phyloP scores from a whole-genome alignment of 2,113 vertebrate genomes.

The Tenrec ecaudatus region DNA sequence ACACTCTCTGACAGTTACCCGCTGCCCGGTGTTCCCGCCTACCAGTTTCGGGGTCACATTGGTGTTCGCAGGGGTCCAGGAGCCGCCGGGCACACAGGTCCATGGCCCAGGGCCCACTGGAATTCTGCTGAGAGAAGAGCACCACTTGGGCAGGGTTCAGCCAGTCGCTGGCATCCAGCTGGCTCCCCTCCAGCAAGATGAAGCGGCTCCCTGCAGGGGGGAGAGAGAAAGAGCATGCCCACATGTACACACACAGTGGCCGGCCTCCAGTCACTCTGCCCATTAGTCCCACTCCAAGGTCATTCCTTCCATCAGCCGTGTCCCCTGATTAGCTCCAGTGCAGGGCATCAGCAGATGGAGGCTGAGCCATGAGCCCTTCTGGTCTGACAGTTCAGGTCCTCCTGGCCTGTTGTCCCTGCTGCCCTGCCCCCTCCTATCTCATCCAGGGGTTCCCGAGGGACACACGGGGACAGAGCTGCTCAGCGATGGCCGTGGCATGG shows the following conservation, averaged over 20 bases:
- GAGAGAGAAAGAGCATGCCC: not conserved
- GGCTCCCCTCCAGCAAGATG: constrained; percentile 97
- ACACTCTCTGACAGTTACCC: constrained; percentile 78
- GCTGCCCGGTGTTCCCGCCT: constrained; percentile 70
- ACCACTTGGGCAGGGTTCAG: constrained; percentile 97
- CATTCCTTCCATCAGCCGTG: not conserved
- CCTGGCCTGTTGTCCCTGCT: not conserved
- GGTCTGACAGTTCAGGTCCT: not conserved
- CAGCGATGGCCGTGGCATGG: not conserved
- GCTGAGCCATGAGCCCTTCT: not conserved
- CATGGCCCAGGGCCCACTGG: constrained; percentile 96
- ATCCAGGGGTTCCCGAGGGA: not conserved
- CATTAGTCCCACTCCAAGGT: not conserved
- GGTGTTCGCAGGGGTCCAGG: constrained; percentile 97
- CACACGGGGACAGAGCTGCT: constrained; percentile 4
- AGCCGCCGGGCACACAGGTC: constrained; percentile 97
- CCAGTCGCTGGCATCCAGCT: constrained; percentile 98
- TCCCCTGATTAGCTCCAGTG: not conserved
- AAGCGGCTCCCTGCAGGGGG: constrained; percentile 93
- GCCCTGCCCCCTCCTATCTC: not conserved
- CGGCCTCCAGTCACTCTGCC: not conserved
- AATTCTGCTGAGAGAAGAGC: constrained; percentile 98
- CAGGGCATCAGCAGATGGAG: not conserved
- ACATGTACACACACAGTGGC: not conserved
- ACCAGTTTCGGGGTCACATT: constrained; percentile 98